Evolutionary conservation across 1,140 invertebrate genomes (phyloP).

Genomic region (Dinothrombium tinctorium): DNA sequence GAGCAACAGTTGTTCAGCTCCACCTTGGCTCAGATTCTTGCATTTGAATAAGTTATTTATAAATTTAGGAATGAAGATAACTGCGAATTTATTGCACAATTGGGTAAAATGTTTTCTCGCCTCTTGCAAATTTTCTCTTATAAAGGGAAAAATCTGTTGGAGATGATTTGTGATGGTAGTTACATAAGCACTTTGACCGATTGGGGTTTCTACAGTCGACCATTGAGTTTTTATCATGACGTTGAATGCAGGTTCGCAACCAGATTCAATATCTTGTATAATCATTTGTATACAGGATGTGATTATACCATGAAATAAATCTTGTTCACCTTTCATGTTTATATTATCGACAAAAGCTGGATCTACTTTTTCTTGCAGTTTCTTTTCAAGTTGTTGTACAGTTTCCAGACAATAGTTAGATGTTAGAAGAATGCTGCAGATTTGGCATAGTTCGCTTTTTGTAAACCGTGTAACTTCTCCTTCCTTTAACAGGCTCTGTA

Average conservation of each 20-base stretch:
- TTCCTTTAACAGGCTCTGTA: constrained; percentile 65
- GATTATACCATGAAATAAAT: constrained; percentile 57
- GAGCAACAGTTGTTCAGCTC: constrained; percentile 85
- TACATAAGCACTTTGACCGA: constrained; percentile 88
- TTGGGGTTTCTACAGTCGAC: constrained; percentile 72
- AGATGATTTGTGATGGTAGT: constrained; percentile 66
- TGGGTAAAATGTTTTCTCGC: constrained; percentile 96
- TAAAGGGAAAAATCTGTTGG: constrained; percentile 59
- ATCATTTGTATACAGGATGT: neutral
- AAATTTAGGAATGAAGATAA: constrained; percentile 83
- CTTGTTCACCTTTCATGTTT: constrained; percentile 69
- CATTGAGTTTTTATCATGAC: constrained; percentile 82
- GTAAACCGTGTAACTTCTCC: constrained; percentile 55
- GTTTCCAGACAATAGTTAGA: constrained; percentile 97
- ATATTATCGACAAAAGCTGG: constrained; percentile 44
- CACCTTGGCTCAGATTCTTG: constrained; percentile 62
- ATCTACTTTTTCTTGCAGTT: constrained; percentile 78
- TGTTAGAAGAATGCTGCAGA: constrained; percentile 80
- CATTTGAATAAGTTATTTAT: constrained; percentile 82
- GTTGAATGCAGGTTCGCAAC: constrained; percentile 74
- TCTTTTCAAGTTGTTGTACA: constrained; percentile 82
- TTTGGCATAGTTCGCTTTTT: constrained; percentile 59
- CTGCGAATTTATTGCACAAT: constrained; percentile 84
- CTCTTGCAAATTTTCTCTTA: constrained; percentile 73
- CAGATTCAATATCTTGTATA: constrained; percentile 80